A percentile compares a stretch with the other conserved stretches of the same genome.
phyloP scores from a whole-genome alignment of 2,888 invertebrate species.

The Pristionchus entomophagus region DNA sequence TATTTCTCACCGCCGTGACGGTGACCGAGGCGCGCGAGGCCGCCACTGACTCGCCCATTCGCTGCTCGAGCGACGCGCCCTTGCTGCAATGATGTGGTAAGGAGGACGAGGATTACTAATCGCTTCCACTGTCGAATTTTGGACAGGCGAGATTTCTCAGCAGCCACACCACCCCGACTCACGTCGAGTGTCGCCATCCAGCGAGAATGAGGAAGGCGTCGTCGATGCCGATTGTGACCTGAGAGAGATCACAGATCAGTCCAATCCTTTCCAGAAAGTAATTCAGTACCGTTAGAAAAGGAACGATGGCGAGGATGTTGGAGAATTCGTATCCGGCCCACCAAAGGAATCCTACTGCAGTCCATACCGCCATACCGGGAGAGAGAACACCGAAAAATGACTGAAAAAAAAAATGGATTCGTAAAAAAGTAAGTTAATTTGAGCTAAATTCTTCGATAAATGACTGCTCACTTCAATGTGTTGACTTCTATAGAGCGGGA shows the following conservation, averaged over 20 bases:
- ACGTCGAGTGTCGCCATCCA: conserved; percentile 74
- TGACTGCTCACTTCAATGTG: conserved; percentile 66
- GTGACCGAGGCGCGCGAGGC: conserved; percentile 66
- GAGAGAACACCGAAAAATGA: too few relatives aligned
- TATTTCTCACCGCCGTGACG: conserved; percentile 56
- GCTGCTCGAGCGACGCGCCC: conserved; percentile 59
- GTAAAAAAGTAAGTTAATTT: too few relatives aligned
- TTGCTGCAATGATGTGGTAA: conserved; percentile 54
- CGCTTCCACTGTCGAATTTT: neutral
- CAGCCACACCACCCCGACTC: conserved; percentile 36
- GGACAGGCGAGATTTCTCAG: conserved; percentile 11
- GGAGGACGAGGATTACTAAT: conserved; percentile 1
- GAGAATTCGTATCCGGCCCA: too few relatives aligned
- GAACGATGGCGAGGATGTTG: neutral
- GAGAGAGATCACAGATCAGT: neutral
- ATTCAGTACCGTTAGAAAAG: neutral
- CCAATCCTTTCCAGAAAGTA: too few relatives aligned
- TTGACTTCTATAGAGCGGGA: conserved; percentile 69
- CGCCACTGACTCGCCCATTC: conserved; percentile 61
- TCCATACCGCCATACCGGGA: too few relatives aligned
- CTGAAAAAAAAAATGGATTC: too few relatives aligned
- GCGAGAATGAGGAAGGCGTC: conserved; percentile 73
- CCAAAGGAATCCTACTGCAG: too few relatives aligned
- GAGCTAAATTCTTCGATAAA: neutral
- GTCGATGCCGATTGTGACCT: conserved; percentile 73